Evolutionary conservation across 2,888 invertebrate genomes (phyloP).

Genomic region (Oegoconia quadripuncta): DNA sequence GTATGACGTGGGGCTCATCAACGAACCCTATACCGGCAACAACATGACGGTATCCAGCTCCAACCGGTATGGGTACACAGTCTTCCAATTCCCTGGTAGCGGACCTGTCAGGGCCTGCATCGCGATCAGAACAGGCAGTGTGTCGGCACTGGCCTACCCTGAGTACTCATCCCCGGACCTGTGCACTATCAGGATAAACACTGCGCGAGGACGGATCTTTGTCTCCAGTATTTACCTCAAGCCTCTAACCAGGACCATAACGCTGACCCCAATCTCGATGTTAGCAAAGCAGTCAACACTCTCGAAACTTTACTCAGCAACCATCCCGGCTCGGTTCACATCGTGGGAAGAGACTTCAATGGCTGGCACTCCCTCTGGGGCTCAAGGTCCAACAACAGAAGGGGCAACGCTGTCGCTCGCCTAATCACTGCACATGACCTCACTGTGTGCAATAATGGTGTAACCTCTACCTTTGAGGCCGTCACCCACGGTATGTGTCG

Average conservation of each 20-base stretch:
- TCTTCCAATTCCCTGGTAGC: constrained; percentile 5
- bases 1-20: constrained; percentile 8
- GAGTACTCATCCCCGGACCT: not conserved
- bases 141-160: not conserved
- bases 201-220: not conserved
- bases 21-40: constrained; percentile 15
- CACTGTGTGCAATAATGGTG: too few species aligned
- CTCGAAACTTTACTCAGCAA: constrained; percentile 5
- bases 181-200: not conserved
- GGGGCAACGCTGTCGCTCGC: constrained; percentile 8
- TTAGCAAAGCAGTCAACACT: not conserved
- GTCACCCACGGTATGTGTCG: too few species aligned
- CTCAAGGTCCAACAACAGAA: constrained; percentile 2
- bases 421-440: too few species aligned
- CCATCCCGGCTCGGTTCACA: not conserved
- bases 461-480: too few species aligned
- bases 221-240: not conserved
- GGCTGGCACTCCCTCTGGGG: constrained; percentile 26
- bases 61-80: not conserved
- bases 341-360: constrained; percentile 26
- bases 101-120: constrained; percentile 6
- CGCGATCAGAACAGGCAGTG: not conserved
- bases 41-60: too few species aligned
- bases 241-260: not conserved
- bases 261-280: too few species aligned